Conservation (phyloP, 2,797 vertebrate genomes). For the Chaenodraco wilsoni region DNA sequence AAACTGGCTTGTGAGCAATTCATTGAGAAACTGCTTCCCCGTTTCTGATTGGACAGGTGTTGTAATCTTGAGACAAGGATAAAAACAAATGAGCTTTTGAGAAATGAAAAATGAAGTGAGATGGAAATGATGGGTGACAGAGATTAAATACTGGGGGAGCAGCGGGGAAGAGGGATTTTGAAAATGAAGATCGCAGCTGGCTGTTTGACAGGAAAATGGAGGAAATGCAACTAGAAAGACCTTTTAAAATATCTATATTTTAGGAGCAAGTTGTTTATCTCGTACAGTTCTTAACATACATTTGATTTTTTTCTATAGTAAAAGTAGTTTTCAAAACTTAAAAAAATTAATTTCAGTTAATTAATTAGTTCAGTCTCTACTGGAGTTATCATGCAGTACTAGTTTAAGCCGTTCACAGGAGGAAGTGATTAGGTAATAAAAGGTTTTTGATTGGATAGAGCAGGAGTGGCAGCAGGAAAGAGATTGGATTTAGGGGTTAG, state of each 20-base stretch:
- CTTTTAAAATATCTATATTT: constrained; percentile 8
- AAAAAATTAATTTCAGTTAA: background rate
- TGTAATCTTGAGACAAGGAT: background rate
- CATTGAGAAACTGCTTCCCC: constrained; percentile 12
- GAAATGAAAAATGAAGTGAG: constrained; percentile 48
- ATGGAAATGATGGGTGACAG: constrained; percentile 18
- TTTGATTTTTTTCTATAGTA: background rate
- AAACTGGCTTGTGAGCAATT: constrained; percentile 1
- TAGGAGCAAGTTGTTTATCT: background rate
- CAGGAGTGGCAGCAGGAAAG: constrained; percentile 63
- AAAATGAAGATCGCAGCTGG: constrained; percentile 1
- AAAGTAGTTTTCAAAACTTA: background rate
- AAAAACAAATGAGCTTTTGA: constrained; percentile 4
- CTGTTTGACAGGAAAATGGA: constrained; percentile 3
- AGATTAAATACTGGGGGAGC: constrained; percentile 10
- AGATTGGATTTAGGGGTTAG: constrained; percentile 71
- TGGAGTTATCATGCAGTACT: constrained; percentile 43
- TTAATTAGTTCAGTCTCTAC: constrained; percentile 9
- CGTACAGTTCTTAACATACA: too few relatives aligned
- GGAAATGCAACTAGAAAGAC: background rate
- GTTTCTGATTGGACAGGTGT: background rate
- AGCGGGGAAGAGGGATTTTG: constrained; percentile 13
- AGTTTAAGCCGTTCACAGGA: constrained; percentile 8
- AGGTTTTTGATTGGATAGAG: constrained; percentile 41
- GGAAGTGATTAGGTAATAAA: constrained; percentile 28